Evolutionary conservation across 1,140 invertebrate genomes (phyloP).

Genomic region (Cherax quadricarinatus): DNA sequence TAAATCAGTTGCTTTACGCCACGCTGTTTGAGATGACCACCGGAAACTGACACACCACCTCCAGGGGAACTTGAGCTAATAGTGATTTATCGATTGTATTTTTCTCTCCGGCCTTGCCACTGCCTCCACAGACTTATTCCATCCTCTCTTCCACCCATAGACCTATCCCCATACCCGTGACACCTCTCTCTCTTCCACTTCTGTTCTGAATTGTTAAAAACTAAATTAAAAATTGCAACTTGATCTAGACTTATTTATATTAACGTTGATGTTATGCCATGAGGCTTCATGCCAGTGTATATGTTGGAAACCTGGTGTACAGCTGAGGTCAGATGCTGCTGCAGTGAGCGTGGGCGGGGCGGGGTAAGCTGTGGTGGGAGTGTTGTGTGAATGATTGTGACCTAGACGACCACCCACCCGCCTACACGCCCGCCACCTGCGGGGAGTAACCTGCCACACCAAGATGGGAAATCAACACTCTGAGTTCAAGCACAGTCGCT

Average conservation of each 20-base stretch:
- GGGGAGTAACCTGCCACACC: neutral
- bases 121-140: no score
- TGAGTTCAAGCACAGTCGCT: constrained; percentile 54
- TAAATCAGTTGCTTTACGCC: neutral
- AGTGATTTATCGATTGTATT: neutral
- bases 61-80: neutral
- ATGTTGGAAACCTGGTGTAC: no score
- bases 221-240: neutral
- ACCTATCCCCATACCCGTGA: no score
- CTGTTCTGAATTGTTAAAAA: neutral
- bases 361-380: neutral
- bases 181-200: no score
- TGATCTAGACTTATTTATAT: neutral
- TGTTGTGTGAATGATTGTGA: constrained; percentile 7
- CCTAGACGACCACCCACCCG: neutral
- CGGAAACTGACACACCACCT: no score
- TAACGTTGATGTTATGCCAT: neutral
- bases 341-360: neutral
- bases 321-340: neutral
- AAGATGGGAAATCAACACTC: constrained; percentile 64
- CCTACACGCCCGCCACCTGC: neutral
- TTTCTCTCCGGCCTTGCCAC: neutral
- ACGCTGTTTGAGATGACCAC: no score
- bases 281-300: neutral
- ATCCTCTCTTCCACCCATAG: no score